Evolutionary conservation across 2,888 invertebrate genomes (phyloP).

Genomic region (Conomelus anceps): DNA sequence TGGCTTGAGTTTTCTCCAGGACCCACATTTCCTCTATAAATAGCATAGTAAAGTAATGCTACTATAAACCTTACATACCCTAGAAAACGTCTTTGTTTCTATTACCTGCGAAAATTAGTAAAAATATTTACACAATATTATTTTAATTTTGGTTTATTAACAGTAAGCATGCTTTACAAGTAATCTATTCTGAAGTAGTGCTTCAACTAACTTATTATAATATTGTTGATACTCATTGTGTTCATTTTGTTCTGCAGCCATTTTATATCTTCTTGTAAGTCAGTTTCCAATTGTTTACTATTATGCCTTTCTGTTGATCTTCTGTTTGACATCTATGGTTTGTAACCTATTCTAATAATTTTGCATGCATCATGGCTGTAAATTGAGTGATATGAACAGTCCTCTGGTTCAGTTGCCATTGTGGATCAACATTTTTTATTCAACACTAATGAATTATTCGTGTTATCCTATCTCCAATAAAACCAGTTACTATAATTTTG

Average conservation of each 20-base stretch:
- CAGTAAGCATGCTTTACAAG: neutral
- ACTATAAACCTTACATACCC: neutral
- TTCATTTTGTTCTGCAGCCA: neutral
- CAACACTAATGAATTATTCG: too few relatives aligned
- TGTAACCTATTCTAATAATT: neutral
- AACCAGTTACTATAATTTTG: too few relatives aligned
- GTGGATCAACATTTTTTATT: too few relatives aligned
- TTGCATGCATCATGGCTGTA: neutral
- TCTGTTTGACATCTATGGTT: neutral
- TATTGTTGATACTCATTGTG: neutral
- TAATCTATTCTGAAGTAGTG: neutral
- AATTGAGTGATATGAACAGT: too few relatives aligned
- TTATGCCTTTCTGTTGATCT: neutral
- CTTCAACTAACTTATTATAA: neutral
- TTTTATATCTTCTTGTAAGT: neutral
- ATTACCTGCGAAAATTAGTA: neutral
- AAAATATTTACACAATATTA: neutral
- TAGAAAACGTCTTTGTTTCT: neutral
- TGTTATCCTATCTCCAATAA: too few relatives aligned
- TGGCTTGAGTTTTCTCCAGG: neutral
- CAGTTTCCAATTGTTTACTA: neutral
- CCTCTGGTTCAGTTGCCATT: too few relatives aligned
- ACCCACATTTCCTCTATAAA: neutral
- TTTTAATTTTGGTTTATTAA: neutral
- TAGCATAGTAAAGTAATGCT: too few relatives aligned